Evolutionary conservation across 2,888 invertebrate species (phyloP).

Genomic region (Fissipunctia ypsillon): DNA sequence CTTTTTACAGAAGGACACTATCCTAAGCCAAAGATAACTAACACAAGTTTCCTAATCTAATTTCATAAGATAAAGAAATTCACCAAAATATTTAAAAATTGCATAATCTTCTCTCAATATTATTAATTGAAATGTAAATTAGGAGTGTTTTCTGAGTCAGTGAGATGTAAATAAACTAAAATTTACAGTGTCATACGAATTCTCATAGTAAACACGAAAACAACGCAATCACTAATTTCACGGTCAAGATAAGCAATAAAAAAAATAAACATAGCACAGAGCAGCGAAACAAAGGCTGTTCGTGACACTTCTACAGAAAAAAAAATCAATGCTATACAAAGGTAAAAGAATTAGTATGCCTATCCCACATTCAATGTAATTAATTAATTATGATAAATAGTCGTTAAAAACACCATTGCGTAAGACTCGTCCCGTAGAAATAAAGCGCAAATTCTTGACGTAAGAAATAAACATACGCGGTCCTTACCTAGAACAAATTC

Average conservation of each 20-base stretch:
- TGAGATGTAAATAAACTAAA: slow-evolving; percentile 25
- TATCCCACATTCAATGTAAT: slow-evolving; percentile 44
- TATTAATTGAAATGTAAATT: slow-evolving; percentile 9
- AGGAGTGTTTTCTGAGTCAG: slow-evolving; percentile 23
- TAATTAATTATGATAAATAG: slow-evolving; percentile 55
- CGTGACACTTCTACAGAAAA: slow-evolving; percentile 77
- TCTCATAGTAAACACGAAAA: slow-evolving; percentile 77
- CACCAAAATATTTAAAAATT: slow-evolving; percentile 18
- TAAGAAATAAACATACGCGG: slow-evolving; percentile 85
- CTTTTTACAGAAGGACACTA: background rate
- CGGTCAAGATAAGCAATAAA: slow-evolving; percentile 88
- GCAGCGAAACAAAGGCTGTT: slow-evolving; percentile 84
- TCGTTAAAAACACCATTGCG: slow-evolving; percentile 82
- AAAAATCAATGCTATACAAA: slow-evolving; percentile 82
- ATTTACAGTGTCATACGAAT: slow-evolving; percentile 43
- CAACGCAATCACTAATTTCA: slow-evolving; percentile 83
- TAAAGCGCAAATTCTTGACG: slow-evolving; percentile 90
- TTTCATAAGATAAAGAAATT: background rate
- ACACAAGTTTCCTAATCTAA: slow-evolving; percentile 2
- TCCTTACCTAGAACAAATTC: slow-evolving; percentile 98
- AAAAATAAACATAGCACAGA: slow-evolving; percentile 82
- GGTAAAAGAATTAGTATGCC: slow-evolving; percentile 31
- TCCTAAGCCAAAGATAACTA: background rate
- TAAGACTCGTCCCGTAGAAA: slow-evolving; percentile 84
- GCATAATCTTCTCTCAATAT: slow-evolving; percentile 27